Evolutionary conservation across 2,113 vertebrate species (phyloP).

Genomic region (Plecturocebus donacophilus): DNA sequence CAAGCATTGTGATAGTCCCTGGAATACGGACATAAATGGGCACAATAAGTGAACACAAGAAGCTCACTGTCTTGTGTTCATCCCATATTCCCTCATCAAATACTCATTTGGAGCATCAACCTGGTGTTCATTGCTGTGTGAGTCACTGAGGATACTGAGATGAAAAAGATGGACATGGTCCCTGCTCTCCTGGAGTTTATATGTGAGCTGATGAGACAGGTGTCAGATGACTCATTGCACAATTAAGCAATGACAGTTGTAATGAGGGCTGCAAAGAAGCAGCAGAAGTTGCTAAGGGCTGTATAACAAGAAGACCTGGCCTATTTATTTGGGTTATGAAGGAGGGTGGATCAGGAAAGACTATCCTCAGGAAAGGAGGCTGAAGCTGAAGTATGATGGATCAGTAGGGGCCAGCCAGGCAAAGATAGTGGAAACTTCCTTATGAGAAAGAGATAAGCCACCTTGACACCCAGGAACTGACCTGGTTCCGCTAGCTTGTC

Average conservation of each 20-base stretch:
- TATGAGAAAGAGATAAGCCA: not conserved
- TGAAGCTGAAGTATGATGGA: not conserved
- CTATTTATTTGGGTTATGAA: not conserved
- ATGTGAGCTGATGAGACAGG: not conserved
- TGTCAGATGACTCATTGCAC: not conserved
- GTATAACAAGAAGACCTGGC: not conserved
- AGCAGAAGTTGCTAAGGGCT: not conserved
- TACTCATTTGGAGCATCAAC: not conserved
- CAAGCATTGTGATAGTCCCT: not conserved
- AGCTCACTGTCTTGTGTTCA: not conserved
- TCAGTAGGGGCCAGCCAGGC: not conserved
- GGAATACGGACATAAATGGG: not conserved
- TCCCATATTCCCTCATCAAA: not conserved
- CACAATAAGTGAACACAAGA: not conserved
- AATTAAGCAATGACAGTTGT: not conserved
- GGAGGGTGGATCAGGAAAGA: not conserved
- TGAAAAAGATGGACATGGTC: not conserved
- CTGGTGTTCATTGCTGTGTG: too few relatives aligned
- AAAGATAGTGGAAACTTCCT: not conserved
- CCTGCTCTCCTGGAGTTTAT: not conserved
- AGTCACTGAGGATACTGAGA: not conserved
- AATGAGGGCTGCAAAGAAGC: not conserved
- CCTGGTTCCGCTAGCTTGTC: not conserved
- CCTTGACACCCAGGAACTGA: not conserved
- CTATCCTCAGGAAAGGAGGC: not conserved